phyloP scores from a whole-genome alignment of 2,888 invertebrate genomes.

The Timema cristinae region DNA sequence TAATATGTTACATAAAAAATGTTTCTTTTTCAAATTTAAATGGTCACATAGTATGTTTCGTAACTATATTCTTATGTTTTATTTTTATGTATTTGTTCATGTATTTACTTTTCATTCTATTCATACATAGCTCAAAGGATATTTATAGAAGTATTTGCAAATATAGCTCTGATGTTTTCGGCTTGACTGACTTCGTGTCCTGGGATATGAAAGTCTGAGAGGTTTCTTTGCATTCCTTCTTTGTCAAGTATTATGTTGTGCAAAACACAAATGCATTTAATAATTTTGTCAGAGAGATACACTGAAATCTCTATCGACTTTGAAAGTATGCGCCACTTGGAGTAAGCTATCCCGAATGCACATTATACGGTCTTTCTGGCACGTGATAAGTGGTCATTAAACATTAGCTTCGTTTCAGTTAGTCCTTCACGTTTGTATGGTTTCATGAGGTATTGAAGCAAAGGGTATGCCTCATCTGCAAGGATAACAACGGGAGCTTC shows the following conservation, averaged over 20 bases:
- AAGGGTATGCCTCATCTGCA: neutral
- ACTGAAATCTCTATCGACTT: neutral
- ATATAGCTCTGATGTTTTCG: neutral
- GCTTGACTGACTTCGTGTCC: neutral
- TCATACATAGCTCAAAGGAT: neutral
- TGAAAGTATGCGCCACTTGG: neutral
- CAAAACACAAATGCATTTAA: neutral
- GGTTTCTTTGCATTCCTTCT: conserved; percentile 1
- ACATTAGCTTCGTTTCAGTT: neutral
- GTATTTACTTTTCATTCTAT: too few relatives aligned
- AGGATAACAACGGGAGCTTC: conserved; percentile 1
- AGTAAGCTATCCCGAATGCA: neutral
- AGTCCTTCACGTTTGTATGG: neutral
- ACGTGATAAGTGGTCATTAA: neutral
- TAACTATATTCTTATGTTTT: neutral
- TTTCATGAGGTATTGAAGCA: neutral
- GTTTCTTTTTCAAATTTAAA: neutral
- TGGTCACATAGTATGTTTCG: neutral
- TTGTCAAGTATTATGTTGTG: neutral
- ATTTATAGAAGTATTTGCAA: neutral
- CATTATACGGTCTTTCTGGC: neutral
- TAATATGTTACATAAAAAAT: neutral
- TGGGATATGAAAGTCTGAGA: neutral
- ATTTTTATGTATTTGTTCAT: too few relatives aligned
- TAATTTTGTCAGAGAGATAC: neutral